phyloP scores from a whole-genome alignment of 1,140 invertebrate genomes.

The Ridgeia piscesae region DNA sequence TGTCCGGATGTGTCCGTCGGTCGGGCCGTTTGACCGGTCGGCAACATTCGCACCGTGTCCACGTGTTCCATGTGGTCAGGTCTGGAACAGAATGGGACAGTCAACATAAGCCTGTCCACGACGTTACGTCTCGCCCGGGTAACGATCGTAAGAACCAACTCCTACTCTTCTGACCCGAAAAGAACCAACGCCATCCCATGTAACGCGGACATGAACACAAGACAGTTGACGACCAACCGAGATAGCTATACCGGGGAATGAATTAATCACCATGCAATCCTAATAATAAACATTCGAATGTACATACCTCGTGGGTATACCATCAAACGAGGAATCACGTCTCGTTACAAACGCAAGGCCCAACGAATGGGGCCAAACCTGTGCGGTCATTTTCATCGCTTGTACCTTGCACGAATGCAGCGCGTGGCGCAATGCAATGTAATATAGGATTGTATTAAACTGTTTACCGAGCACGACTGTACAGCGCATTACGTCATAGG shows the following conservation, averaged over 20 bases:
- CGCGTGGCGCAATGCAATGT: neutral
- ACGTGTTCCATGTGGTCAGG: neutral
- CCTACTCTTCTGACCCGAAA: too few relatives aligned
- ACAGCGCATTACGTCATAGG: neutral
- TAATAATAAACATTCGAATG: too few relatives aligned
- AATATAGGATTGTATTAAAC: neutral
- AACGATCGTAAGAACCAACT: neutral
- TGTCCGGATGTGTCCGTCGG: too few relatives aligned
- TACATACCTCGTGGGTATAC: neutral
- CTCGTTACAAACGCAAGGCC: neutral
- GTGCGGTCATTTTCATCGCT: neutral
- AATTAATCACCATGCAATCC: neutral
- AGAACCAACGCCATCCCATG: neutral
- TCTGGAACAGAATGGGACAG: neutral
- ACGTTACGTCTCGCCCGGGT: neutral
- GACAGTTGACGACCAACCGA: neutral
- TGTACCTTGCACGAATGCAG: neutral
- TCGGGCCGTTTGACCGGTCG: neutral
- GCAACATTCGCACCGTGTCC: neutral
- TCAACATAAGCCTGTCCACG: neutral
- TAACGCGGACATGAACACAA: neutral
- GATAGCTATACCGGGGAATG: neutral
- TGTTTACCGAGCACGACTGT: neutral
- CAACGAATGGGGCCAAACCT: neutral
- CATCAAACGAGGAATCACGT: neutral